Evolutionary conservation across 2,113 vertebrate genomes (phyloP), one percentile per base, ranked within the genome.

Genomic region (Mesembrinibis cayennensis): DNA sequence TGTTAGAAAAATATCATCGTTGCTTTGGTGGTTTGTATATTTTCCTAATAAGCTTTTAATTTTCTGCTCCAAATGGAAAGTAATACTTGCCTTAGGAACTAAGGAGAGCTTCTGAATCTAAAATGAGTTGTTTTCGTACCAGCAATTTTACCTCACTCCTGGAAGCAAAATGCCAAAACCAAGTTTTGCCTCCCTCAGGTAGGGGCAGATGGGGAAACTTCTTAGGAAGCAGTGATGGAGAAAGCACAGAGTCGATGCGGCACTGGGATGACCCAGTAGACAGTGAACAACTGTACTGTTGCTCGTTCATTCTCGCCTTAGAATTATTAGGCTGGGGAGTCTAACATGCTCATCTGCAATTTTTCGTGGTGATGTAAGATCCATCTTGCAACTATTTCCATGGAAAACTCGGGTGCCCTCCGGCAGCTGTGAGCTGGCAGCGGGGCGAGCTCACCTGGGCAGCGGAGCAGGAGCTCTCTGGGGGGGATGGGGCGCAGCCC

Each of bases 1-100:
- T 63, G 6, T 47, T 84, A 50, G 17, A 81, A 92, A 86, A 90
- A 55, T 11, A 65, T 50, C n/a, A 52, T 81, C 3, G 1, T 50
- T 86, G 32, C 20, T 83, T 66, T 1, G 0, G 45, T 67, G 47
- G 63, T 63, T 94, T 92, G 26, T 49, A 22, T 78, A 22, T 78
- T 87, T 93, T 81, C 27, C 49, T 95, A 86, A 95, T 62, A 83
- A 76, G 67, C 36, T 86, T 92, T 92, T 70, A n/a, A 81, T 91
- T 95, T 95, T 95, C 72, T 90, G 38, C 63, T 90, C 38, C 2
- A 3, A 91, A 70, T 81, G 55, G 63, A 49, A 89, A 87, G 56
- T 62, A 70, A 42, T 77, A 49, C 16, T 53, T 74, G 38, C 91
- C 44, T 84, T 62, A 61, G 61, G 38, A 80, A 42, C 55, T 67